Conservation (phyloP, 2,113 vertebrate genomes). For the Motacilla alba region DNA sequence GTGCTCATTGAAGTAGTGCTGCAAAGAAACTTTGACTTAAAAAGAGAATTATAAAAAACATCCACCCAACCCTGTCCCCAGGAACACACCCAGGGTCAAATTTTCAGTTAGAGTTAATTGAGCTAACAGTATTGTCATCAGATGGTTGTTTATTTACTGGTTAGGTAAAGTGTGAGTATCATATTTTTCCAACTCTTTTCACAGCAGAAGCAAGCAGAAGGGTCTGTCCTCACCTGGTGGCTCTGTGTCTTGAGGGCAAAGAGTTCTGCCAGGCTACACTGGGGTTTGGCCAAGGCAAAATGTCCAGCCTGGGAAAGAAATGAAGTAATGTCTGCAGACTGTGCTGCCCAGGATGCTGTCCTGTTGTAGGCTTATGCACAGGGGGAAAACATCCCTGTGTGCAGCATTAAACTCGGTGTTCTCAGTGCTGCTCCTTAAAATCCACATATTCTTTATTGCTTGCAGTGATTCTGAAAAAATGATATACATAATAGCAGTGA, state of each 20-base stretch:
- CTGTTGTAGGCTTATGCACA: background rate
- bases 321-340: background rate
- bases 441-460: background rate
- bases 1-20: fast-evolving
- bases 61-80: fast-evolving
- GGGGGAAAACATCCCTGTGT: background rate
- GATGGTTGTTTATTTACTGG: background rate
- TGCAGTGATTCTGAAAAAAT: background rate
- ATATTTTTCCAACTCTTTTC: background rate
- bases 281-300: background rate
- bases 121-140: background rate
- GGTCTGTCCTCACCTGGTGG: background rate
- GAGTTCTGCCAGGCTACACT: background rate
- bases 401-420: background rate
- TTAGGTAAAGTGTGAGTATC: background rate
- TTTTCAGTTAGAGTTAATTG: background rate
- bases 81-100: background rate
- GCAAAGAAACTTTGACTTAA: background rate
- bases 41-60: background rate
- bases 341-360: background rate
- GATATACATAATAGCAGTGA: background rate
- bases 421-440: background rate
- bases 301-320: background rate
- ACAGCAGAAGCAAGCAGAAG: background rate
- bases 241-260: background rate